phyloP scores from a whole-genome alignment of 2,797 vertebrate species.

The Chrysolophus pictus region DNA sequence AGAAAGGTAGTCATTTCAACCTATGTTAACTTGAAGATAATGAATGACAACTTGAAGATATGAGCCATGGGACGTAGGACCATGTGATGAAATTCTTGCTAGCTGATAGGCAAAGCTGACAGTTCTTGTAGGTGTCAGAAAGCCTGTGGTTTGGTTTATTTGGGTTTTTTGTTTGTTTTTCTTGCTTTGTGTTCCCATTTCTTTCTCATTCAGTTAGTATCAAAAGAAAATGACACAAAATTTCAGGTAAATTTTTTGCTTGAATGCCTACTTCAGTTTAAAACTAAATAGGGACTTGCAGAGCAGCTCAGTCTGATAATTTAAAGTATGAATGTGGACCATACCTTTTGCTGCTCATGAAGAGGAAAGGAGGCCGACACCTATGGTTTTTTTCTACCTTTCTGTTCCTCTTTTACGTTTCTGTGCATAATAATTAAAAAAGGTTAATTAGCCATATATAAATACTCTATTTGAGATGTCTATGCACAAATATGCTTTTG shows the following conservation, averaged over 20 bases:
- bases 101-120: neutral
- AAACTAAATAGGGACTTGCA: neutral
- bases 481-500: neutral
- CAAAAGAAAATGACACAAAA: neutral
- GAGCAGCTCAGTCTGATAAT: neutral
- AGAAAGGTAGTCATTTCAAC: neutral
- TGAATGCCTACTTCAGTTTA: neutral
- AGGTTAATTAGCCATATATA: neutral
- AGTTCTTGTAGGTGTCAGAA: neutral
- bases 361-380: neutral
- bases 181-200: neutral
- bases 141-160: neutral
- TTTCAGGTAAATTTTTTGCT: neutral
- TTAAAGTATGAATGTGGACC: neutral
- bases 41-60: neutral
- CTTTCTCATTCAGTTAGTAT: too few relatives aligned
- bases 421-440: neutral
- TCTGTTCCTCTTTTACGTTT: neutral
- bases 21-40: neutral
- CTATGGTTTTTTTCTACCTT: neutral
- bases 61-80: neutral
- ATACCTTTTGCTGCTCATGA: accelerated
- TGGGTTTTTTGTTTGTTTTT: neutral
- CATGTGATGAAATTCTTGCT: neutral
- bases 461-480: neutral